Conservation (phyloP, 2,797 vertebrate species). For the Rhinophrynus dorsalis region DNA sequence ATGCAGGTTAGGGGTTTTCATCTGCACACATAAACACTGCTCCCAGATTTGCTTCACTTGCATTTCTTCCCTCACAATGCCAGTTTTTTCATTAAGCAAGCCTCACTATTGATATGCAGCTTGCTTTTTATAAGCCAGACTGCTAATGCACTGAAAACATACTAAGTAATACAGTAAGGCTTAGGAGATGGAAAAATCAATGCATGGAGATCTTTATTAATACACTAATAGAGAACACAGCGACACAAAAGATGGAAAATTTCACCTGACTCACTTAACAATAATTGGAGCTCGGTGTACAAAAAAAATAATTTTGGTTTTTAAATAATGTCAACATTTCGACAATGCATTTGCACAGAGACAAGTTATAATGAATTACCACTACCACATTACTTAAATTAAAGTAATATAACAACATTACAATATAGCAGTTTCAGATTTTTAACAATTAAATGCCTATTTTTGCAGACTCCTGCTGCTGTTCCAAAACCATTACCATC, state of each 20-base stretch:
- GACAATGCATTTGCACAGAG: constrained; percentile 64
- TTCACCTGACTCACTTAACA: constrained; percentile 63
- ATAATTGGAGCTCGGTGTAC: constrained; percentile 70
- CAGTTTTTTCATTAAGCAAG: constrained; percentile 54
- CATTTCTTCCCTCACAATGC: constrained; percentile 39
- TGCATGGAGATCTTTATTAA: constrained; percentile 72
- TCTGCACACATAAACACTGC: no score
- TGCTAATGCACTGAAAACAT: constrained; percentile 56
- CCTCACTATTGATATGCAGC: constrained; percentile 21
- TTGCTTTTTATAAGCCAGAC: constrained; percentile 51
- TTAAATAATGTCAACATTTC: constrained; percentile 69
- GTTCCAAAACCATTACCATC: constrained; percentile 76
- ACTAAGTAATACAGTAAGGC: constrained; percentile 59
- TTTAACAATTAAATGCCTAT: constrained; percentile 74
- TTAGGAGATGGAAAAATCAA: constrained; percentile 66
- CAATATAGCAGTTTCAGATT: constrained; percentile 64
- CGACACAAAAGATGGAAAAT: constrained; percentile 69
- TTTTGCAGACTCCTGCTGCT: constrained; percentile 70
- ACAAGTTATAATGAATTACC: constrained; percentile 67
- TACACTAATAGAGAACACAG: constrained; percentile 75
- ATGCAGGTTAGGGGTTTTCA: no score
- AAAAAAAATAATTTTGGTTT: constrained; percentile 69
- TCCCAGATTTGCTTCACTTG: constrained; percentile 46
- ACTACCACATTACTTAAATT: constrained; percentile 52
- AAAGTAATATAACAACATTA: constrained; percentile 66